These are phyloP conservation scores for Drosophila sturtevanti DNA, from an alignment of 1,140 invertebrate genomes.

Conservation along the genomic window DNA sequence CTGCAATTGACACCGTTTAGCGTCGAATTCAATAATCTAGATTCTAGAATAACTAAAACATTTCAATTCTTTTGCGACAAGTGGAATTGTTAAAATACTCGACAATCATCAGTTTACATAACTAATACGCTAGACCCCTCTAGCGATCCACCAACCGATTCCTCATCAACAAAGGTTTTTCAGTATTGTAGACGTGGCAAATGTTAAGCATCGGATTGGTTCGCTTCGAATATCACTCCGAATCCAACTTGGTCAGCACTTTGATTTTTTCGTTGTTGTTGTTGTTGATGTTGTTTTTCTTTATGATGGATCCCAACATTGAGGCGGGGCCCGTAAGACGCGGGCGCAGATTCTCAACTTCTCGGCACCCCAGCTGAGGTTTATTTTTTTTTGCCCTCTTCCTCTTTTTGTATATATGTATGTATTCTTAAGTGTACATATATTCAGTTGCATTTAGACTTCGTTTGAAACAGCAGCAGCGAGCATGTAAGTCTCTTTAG, in stretches of 20 bases:
- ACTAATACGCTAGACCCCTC: too few species aligned
- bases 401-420: not conserved
- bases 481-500: not conserved
- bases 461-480: not conserved
- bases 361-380: not conserved
- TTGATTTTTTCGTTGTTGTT: not conserved
- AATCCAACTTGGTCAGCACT: not conserved
- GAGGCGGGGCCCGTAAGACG: not conserved
- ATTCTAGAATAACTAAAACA: too few species aligned
- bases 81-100: too few species aligned
- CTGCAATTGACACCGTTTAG: too few species aligned
- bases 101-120: too few species aligned
- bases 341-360: not conserved
- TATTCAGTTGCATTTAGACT: slow-evolving; percentile 5
- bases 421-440: not conserved
- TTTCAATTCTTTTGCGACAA: too few species aligned
- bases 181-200: not conserved
- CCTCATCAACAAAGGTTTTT: not conserved
- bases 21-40: too few species aligned
- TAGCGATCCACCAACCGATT: too few species aligned
- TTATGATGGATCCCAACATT: not conserved
- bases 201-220: not conserved
- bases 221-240: not conserved
- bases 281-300: not conserved
- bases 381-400: too few species aligned